Evolutionary conservation across 2,888 invertebrate species (phyloP).

Genomic region (Trichacis sp.): DNA sequence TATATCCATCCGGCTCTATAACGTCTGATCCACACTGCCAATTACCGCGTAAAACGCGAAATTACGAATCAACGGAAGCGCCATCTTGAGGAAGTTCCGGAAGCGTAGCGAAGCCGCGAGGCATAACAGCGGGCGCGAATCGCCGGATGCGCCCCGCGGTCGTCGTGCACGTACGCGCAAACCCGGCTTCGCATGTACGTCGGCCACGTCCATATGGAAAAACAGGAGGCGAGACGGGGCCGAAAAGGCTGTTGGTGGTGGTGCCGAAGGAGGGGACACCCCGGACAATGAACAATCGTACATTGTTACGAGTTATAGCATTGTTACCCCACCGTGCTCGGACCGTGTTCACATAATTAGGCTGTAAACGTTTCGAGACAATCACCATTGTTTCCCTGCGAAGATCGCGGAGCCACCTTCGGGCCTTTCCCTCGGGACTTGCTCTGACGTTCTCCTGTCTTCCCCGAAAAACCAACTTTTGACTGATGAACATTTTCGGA

Average conservation of each 20-base stretch:
- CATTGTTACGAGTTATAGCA: constrained; percentile 69
- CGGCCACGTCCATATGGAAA: constrained; percentile 4
- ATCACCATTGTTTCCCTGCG: constrained; percentile 66
- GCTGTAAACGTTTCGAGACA: constrained; percentile 69
- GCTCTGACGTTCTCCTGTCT: constrained; percentile 17
- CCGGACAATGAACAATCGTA: constrained; percentile 69
- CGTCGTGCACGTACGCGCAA: constrained; percentile 27
- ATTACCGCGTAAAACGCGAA: too few species aligned
- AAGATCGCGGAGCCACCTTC: constrained; percentile 39
- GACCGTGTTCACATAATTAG: constrained; percentile 69
- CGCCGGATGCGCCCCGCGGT: constrained; percentile 29
- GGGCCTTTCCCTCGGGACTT: constrained; percentile 42
- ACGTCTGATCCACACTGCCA: too few species aligned
- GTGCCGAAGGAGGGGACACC: constrained; percentile 14
- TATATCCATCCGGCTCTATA: too few species aligned
- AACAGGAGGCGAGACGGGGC: constrained; percentile 15
- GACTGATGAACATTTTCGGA: too few species aligned
- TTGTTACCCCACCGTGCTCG: constrained; percentile 67
- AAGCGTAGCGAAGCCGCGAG: constrained; percentile 19
- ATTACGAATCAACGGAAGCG: not conserved
- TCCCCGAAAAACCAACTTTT: too few species aligned
- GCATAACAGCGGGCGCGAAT: constrained; percentile 20
- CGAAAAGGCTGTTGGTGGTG: constrained; percentile 17
- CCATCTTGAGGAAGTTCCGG: constrained; percentile 6
- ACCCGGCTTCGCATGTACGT: constrained; percentile 16